phyloP scores from a whole-genome alignment of 2,797 vertebrate genomes.

The Nasua narica region DNA sequence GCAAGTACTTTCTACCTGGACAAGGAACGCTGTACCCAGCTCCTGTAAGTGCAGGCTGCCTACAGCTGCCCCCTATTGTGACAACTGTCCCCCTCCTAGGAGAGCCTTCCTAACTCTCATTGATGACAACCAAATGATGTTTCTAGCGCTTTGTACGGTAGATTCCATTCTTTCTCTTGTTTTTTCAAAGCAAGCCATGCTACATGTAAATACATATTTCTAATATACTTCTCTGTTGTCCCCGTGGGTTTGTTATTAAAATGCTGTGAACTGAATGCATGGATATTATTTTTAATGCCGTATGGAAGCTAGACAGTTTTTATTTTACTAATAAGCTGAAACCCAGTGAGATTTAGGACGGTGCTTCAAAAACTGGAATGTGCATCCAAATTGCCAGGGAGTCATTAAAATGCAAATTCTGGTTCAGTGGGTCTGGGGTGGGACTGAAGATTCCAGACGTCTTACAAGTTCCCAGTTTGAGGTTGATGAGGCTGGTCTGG shows the following conservation, averaged over 20 bases:
- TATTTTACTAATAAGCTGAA: slow-evolving; percentile 7
- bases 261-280: background rate
- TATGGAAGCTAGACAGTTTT: background rate
- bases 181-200: background rate
- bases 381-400: background rate
- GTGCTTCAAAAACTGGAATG: background rate
- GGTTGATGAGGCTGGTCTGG: background rate
- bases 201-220: background rate
- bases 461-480: background rate
- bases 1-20: accelerated
- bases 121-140: background rate
- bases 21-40: too few species aligned
- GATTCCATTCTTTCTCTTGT: background rate
- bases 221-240: background rate
- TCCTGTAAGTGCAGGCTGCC: background rate
- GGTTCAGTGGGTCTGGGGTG: background rate
- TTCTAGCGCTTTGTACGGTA: background rate
- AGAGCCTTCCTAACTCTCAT: background rate
- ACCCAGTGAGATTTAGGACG: background rate
- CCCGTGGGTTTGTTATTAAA: background rate
- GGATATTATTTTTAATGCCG: background rate
- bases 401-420: background rate
- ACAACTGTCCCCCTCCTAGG: background rate
- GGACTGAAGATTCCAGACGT: background rate
- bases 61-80: too few species aligned